These are phyloP conservation scores for Enteromius trimaculatus DNA, from an alignment of 2,797 vertebrate genomes.

Conservation along the genomic window DNA sequence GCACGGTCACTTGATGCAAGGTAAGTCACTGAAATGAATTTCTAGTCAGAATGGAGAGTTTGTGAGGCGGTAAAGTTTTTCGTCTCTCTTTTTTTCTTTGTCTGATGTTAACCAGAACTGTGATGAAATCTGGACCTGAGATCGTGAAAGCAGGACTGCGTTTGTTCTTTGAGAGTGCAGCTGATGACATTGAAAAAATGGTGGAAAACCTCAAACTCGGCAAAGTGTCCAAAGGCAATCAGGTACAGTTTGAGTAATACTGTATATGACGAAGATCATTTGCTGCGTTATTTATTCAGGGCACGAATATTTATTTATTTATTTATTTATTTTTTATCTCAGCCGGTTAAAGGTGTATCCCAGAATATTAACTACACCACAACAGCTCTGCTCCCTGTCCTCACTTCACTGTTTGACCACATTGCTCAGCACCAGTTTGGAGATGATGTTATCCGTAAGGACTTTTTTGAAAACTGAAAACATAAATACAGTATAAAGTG, in stretches of 20 bases:
- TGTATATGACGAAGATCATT: background rate
- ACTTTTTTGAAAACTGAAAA: background rate
- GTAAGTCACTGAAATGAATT: constrained; percentile 65
- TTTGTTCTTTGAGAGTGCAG: constrained; percentile 93
- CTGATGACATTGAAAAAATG: constrained; percentile 96
- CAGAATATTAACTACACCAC: constrained; percentile 96
- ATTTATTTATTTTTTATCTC: constrained; percentile 21
- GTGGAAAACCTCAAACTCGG: constrained; percentile 93
- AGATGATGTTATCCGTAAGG: constrained; percentile 89
- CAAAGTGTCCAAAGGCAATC: constrained; percentile 90
- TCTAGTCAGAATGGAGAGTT: background rate
- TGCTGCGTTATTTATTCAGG: background rate
- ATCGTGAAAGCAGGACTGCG: constrained; percentile 93
- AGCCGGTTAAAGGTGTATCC: constrained; percentile 91
- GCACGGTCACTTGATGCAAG: constrained; percentile 92
- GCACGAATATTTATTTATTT: background rate
- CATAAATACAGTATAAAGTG: background rate
- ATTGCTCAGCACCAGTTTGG: constrained; percentile 93
- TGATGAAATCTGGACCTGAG: constrained; percentile 96
- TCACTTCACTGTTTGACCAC: constrained; percentile 93
- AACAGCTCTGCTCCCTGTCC: constrained; percentile 89
- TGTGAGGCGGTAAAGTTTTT: background rate
- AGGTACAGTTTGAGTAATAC: constrained; percentile 67
- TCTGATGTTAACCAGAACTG: constrained; percentile 78
- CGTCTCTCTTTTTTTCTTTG: background rate